phyloP scores from a whole-genome alignment of 2,797 vertebrate species.

The Naso thynnoides region DNA sequence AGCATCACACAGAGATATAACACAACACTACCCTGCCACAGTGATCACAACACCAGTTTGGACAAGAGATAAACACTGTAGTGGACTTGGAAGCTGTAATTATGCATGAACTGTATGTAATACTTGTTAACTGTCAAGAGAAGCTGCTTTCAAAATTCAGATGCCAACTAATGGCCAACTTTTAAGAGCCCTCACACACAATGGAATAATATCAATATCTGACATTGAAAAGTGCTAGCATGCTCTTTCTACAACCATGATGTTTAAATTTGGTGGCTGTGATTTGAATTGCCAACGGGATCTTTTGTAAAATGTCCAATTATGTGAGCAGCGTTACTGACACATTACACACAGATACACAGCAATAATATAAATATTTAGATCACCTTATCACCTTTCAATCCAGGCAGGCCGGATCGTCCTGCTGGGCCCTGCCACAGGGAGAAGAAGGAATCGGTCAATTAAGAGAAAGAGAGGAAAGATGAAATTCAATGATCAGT shows the following conservation, averaged over 20 bases:
- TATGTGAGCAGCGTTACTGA: conserved; percentile 32
- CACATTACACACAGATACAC: conserved; percentile 78
- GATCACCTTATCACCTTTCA: conserved; percentile 99
- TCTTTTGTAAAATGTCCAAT: conserved; percentile 18
- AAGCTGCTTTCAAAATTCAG: too few relatives aligned
- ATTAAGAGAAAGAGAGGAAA: conserved; percentile 18
- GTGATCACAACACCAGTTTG: conserved; percentile 33
- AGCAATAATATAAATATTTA: conserved; percentile 96
- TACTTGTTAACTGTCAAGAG: too few relatives aligned
- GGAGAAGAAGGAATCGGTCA: conserved; percentile 28
- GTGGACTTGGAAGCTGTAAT: too few relatives aligned
- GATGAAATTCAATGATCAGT: neutral
- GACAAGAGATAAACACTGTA: neutral
- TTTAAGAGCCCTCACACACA: neutral
- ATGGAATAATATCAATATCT: neutral
- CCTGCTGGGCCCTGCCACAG: conserved; percentile 91
- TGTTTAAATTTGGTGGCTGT: neutral
- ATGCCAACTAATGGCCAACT: neutral
- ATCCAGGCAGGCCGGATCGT: conserved; percentile 93
- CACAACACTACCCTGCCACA: conserved; percentile 55
- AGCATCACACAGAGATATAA: conserved; percentile 85
- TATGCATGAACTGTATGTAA: too few relatives aligned
- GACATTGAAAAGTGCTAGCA: neutral
- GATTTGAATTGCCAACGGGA: conserved; percentile 2
- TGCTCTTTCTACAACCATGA: neutral